phyloP scores from a whole-genome alignment of 2,797 vertebrate genomes.

The Pitangus sulphuratus region DNA sequence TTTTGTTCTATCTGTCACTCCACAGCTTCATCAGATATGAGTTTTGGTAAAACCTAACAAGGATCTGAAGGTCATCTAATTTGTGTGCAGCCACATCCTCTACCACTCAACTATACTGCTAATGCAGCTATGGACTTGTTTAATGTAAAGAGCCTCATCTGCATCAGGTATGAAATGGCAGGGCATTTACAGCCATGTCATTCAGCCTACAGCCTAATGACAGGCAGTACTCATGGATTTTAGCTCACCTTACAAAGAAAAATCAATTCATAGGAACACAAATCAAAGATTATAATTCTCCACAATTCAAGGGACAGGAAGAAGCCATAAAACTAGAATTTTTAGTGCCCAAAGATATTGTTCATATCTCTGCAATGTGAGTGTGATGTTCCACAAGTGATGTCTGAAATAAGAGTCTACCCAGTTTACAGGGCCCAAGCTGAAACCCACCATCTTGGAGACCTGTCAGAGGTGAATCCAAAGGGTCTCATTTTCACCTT shows the following conservation, averaged over 20 bases:
- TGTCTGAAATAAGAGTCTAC: background rate
- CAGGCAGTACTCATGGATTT: background rate
- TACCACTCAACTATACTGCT: background rate
- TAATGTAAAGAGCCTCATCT: background rate
- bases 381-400: background rate
- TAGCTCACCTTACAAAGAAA: background rate
- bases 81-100: background rate
- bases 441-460: background rate
- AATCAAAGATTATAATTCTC: background rate
- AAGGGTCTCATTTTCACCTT: background rate
- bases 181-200: background rate
- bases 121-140: background rate
- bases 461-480: background rate
- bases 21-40: background rate
- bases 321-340: background rate
- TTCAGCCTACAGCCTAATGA: background rate
- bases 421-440: background rate
- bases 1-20: background rate
- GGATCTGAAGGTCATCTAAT: background rate
- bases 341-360: background rate
- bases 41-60: background rate
- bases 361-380: background rate
- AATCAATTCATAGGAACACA: background rate
- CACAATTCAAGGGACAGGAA: background rate
- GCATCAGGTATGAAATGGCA: background rate